These are phyloP conservation scores for Acrocephalus arundinaceus DNA, from an alignment of 2,113 vertebrate species.

Conservation along the genomic window DNA sequence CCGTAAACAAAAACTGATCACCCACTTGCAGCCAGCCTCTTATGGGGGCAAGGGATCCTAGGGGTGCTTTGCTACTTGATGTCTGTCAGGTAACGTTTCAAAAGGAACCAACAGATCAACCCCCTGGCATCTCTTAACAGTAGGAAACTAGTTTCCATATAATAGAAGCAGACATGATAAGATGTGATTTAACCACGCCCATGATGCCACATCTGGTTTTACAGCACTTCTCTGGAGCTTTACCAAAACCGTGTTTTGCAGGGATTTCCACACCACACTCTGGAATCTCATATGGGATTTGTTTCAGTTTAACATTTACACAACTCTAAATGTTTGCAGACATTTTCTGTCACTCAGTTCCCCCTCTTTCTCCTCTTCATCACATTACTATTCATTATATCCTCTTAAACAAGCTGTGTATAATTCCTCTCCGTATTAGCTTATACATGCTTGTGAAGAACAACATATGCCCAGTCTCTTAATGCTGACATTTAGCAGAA, in stretches of 20 bases:
- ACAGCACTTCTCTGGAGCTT: background rate
- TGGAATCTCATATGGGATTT: background rate
- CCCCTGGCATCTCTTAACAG: background rate
- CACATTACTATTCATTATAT: background rate
- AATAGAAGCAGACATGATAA: background rate
- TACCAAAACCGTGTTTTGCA: background rate
- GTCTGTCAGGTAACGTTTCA: background rate
- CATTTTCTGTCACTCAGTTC: background rate
- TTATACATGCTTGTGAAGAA: background rate
- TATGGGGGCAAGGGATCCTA: background rate
- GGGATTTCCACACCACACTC: background rate
- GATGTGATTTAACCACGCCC: background rate
- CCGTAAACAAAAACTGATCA: background rate
- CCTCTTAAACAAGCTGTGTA: background rate
- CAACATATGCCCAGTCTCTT: background rate
- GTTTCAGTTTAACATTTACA: constrained; percentile 14
- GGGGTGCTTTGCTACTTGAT: background rate
- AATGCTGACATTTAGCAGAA: background rate
- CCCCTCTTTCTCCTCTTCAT: background rate
- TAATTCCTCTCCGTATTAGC: background rate
- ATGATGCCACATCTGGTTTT: background rate
- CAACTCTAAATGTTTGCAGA: background rate
- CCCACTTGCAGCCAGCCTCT: background rate
- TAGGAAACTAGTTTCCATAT: background rate
- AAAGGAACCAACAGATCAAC: background rate